Evolutionary conservation across 2,113 vertebrate species (phyloP), one percentile per base, ranked within the genome.

Genomic region (Cinclus cinclus): DNA sequence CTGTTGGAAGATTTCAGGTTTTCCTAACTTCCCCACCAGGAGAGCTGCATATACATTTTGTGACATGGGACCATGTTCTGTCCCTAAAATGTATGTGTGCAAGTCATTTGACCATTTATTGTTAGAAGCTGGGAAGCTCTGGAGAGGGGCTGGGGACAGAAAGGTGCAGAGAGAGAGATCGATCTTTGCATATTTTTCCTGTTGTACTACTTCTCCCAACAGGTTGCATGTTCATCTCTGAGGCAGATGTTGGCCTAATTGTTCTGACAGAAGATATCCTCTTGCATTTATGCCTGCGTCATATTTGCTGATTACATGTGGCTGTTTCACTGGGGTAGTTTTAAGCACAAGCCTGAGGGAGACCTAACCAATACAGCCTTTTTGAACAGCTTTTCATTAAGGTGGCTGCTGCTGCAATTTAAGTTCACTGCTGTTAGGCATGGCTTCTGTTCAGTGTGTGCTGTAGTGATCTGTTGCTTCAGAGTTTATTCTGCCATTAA

Each of bases 11-110:
- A 68, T 37, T 62, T 14, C 13, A 42, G 5, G 6, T 94, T 90
- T 58, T 47, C 21, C 22, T 3, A 30, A 12, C 16, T 76, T 60
- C 5, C 76, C 20, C 7, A 8, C 3, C 13, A 49, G 42, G 17
- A 73, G 3, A 71, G 15, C 33, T 63, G 8, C 10, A 15, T 44
- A 7, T 64, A 4, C 0, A 1, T 53, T 62, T 73, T 76, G 22
- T 68, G 42, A 25, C 2, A 2, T 1, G 2, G 33, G 7, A 13
- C 35, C 35, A 37, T 0, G 0, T 62, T 71, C 31, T 37, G 46
- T 20, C 47, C 30, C 13, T 13, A 9, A 83, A 74, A 24, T 37
- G 10, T 10, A 31, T 3, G 16, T 55, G 24, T 31, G 10, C 18
- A 39, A 44, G 9, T 55, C 33, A 13, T 1, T 42, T 59, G 42